Conservation (phyloP, 2,113 vertebrate genomes). For the Procavia capensis region DNA sequence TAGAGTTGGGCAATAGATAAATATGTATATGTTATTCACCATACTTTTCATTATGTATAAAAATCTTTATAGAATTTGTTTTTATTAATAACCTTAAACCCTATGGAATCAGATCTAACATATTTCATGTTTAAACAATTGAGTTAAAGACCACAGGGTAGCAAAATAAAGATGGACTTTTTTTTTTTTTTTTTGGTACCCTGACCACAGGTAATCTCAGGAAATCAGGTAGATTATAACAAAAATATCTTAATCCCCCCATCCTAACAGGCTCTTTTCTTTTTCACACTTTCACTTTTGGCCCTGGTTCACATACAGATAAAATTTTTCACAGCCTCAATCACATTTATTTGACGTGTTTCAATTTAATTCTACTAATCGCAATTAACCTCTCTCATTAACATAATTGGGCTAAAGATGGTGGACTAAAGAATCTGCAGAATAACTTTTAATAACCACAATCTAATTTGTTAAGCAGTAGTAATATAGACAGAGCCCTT, state of each 20-base stretch:
- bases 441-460: not conserved
- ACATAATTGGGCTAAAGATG: not conserved
- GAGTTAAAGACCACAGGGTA: constrained; percentile 75
- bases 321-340: not conserved
- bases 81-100: constrained; percentile 83
- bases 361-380: constrained; percentile 3
- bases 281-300: constrained; percentile 21
- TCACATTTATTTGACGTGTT: not conserved
- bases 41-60: not conserved
- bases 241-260: not conserved
- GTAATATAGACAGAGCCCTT: not conserved
- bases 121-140: constrained; percentile 66
- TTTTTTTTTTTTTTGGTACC: constrained; percentile 13
- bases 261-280: not conserved
- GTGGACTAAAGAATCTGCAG: not conserved
- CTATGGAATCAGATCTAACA: constrained; percentile 74
- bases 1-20: not conserved
- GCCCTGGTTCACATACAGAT: not conserved
- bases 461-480: not conserved
- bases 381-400: not conserved
- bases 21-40: not conserved
- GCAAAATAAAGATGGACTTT: constrained; percentile 67
- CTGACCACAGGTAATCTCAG: constrained; percentile 80
- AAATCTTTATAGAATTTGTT: not conserved
- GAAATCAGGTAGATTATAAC: constrained; percentile 73